A percentile compares a stretch with the other conserved stretches of the same genome.
Evolutionary conservation across 2,797 vertebrate species (phyloP).

Genomic region (Salmo trutta): DNA sequence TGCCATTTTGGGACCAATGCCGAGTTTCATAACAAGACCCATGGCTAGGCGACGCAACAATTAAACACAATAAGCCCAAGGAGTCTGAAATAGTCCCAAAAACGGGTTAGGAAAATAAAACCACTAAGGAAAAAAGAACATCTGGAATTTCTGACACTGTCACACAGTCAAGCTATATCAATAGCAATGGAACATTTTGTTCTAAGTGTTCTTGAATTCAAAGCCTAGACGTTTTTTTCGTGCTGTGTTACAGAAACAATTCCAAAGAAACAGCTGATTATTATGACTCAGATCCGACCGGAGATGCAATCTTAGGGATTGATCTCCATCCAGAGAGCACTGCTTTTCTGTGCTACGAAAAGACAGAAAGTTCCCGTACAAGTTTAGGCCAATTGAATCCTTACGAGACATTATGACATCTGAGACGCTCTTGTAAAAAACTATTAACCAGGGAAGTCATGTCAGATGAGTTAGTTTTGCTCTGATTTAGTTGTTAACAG

Average conservation of each 20-base stretch:
- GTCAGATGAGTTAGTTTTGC: neutral
- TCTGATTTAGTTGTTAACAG: neutral
- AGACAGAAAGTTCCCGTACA: neutral
- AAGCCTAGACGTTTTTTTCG: conserved; percentile 12
- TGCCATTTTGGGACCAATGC: neutral
- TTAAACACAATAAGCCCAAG: conserved; percentile 46
- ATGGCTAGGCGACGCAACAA: conserved; percentile 49
- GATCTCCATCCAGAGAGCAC: conserved; percentile 1
- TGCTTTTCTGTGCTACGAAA: conserved; percentile 11
- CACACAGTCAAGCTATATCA: conserved; percentile 46
- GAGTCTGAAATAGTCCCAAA: conserved; percentile 34
- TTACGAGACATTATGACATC: neutral
- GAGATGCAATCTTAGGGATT: conserved; percentile 26
- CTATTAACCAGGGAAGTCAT: neutral
- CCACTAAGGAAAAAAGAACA: conserved; percentile 60
- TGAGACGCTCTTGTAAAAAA: neutral
- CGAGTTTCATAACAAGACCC: conserved; percentile 63
- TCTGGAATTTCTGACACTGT: conserved; percentile 56
- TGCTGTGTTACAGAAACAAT: conserved; percentile 18
- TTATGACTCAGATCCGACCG: conserved; percentile 8
- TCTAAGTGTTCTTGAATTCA: conserved; percentile 24
- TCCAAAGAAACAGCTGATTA: conserved; percentile 32
- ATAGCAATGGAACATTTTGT: conserved; percentile 65
- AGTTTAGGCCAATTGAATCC: neutral
- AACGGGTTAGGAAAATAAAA: conserved; percentile 42